phyloP scores from a whole-genome alignment of 1,140 invertebrate species.

The Lasaia peninsularis region DNA sequence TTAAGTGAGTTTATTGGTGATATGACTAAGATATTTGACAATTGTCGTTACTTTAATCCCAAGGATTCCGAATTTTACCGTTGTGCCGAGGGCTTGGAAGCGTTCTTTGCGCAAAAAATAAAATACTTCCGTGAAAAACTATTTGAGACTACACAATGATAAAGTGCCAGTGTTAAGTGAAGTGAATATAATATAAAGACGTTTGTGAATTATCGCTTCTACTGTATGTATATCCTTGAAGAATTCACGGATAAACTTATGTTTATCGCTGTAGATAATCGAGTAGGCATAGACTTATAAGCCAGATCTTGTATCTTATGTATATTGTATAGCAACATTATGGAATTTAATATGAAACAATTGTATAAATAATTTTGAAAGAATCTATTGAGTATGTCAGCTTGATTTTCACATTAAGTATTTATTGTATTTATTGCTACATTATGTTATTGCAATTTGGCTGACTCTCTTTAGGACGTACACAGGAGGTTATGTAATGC shows the following conservation, averaged over 20 bases:
- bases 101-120: constrained; percentile 96
- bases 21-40: constrained; percentile 98
- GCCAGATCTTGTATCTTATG: constrained; percentile 41
- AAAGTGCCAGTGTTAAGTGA: constrained; percentile 49
- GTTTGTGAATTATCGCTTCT: constrained; percentile 1
- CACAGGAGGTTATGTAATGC: constrained; percentile 49
- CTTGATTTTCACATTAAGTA: constrained; percentile 58
- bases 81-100: constrained; percentile 95
- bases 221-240: neutral
- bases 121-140: constrained; percentile 90
- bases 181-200: constrained; percentile 18
- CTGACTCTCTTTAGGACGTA: constrained; percentile 50
- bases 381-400: constrained; percentile 50
- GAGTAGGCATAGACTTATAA: constrained; percentile 2
- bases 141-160: constrained; percentile 79
- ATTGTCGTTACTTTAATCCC: constrained; percentile 98
- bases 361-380: constrained; percentile 50
- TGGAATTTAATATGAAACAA: constrained; percentile 59
- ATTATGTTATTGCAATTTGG: constrained; percentile 41
- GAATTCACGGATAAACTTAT: neutral
- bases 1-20: constrained; percentile 97
- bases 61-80: constrained; percentile 96
- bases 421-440: constrained; percentile 74
- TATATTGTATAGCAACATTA: constrained; percentile 65
- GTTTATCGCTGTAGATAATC: constrained; percentile 1